Base-by-base conservation (phyloP, 2,113 vertebrate species). In the Podarcis raffonei region DNA sequence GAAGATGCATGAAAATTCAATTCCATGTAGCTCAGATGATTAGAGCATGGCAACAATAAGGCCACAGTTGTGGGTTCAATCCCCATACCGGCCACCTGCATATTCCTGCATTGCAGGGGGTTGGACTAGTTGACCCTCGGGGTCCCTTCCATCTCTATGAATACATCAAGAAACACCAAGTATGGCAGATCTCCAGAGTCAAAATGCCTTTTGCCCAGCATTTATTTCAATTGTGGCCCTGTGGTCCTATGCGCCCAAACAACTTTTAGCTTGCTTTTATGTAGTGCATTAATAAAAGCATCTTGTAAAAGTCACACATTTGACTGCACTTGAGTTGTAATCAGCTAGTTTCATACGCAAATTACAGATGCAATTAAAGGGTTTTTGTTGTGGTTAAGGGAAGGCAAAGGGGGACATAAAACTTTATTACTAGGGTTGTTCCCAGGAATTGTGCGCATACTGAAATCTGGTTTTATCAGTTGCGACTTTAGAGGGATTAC, bases 401-500 rank as follows among this genome's bases (percentile, higher is more conserved):
- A 37, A 15, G 7, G 16, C 2, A 23, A 23, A 1, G 1, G 3
- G 0, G 4, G 3, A 86, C 89, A 35, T 22, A 76, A 88, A 65
- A 66, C 37, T 37, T 74, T 80, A 27, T 81, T n/a, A 25, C 2
- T 25, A 42, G 35, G 27, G 27, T 25, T 8, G 13, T 12, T 77
- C 25, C 4, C 77, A 32, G 25, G 62, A 94, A 87, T 89, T 11
- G 74, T 23, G 39, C 32, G 3, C 0, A 15, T 85, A 83, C 89
- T 77, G n/a, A 85, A 79, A 89, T 66, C 85, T 12, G n/a, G 92
- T 86, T 96, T 22, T 66, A 94, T 97, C 96, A 85, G 92, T 96
- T 95, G 93, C 94, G 68, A 85, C 89, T 93, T 94, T 89, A 95
- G 90, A 80, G 84, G 94, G 94, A 96, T 96, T 95, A 95, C 85